A percentile compares a stretch with the other conserved stretches of the same genome.
Conservation (phyloP, 2,797 vertebrate genomes). For the Austrolebias charrua region DNA sequence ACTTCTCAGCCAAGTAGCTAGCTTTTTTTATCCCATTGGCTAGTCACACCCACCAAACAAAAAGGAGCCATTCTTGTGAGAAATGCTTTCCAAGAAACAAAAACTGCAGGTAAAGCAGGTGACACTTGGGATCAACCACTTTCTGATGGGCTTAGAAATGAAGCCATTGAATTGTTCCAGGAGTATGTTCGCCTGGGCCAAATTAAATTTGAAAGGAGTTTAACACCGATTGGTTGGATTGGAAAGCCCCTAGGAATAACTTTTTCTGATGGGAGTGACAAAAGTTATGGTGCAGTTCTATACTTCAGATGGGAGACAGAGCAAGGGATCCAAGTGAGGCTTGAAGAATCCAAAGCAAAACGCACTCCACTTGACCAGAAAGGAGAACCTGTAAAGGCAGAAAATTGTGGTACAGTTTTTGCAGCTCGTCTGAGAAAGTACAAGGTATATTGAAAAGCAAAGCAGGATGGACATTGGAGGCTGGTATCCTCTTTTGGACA, state of each 20-base stretch:
- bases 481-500: background rate
- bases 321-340: no score
- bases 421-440: background rate
- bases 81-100: background rate
- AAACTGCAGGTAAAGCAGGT: background rate
- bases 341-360: background rate
- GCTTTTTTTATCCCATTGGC: background rate
- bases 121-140: background rate
- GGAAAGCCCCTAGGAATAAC: background rate
- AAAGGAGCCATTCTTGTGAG: background rate
- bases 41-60: background rate
- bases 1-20: background rate
- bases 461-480: background rate
- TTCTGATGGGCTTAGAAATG: background rate
- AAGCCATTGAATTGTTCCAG: background rate
- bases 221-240: background rate
- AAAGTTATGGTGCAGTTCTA: background rate
- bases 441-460: background rate
- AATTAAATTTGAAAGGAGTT: background rate
- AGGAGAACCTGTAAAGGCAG: background rate
- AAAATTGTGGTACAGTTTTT: background rate
- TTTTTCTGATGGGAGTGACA: background rate
- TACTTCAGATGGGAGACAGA: background rate
- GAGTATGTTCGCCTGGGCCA: background rate
- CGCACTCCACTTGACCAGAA: background rate